Conservation (phyloP, 2,888 invertebrate species). For the Callosobruchus maculatus region DNA sequence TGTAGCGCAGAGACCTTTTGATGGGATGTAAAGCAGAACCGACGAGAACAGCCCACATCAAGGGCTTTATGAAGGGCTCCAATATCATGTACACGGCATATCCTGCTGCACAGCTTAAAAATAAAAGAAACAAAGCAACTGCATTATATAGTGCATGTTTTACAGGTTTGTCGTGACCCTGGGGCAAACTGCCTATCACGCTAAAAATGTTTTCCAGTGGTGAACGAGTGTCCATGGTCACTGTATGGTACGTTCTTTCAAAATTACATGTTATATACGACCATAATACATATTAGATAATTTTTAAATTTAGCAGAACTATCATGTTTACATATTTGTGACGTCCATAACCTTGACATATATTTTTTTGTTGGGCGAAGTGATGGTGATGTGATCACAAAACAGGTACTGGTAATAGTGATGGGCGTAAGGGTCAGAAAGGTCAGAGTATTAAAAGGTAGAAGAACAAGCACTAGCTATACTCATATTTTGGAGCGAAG, state of each 20-base stretch:
- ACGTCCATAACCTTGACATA: not conserved
- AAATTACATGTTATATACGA: not conserved
- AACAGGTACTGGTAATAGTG: too few species aligned
- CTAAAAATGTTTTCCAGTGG: slow-evolving; percentile 69
- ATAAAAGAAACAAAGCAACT: slow-evolving; percentile 72
- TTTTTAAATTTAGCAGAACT: not conserved
- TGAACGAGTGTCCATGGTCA: slow-evolving; percentile 45
- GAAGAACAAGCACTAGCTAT: not conserved
- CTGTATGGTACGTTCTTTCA: not conserved
- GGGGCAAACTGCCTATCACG: slow-evolving; percentile 65
- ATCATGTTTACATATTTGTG: not conserved
- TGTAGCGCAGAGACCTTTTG: slow-evolving; percentile 75
- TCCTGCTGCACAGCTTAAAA: slow-evolving; percentile 64
- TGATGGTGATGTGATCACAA: too few species aligned
- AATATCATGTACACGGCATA: slow-evolving; percentile 81
- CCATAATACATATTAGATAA: not conserved
- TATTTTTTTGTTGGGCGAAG: not conserved
- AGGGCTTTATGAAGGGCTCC: slow-evolving; percentile 87
- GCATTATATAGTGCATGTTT: slow-evolving; percentile 91
- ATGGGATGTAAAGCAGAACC: slow-evolving; percentile 97
- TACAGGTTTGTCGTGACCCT: slow-evolving; percentile 82
- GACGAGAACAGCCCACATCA: slow-evolving; percentile 93
- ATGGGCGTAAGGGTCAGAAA: too few species aligned
- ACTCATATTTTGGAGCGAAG: not conserved
- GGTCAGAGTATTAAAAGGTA: not conserved